phyloP scores from a whole-genome alignment of 2,797 vertebrate species.

The Tachyglossus aculeatus region DNA sequence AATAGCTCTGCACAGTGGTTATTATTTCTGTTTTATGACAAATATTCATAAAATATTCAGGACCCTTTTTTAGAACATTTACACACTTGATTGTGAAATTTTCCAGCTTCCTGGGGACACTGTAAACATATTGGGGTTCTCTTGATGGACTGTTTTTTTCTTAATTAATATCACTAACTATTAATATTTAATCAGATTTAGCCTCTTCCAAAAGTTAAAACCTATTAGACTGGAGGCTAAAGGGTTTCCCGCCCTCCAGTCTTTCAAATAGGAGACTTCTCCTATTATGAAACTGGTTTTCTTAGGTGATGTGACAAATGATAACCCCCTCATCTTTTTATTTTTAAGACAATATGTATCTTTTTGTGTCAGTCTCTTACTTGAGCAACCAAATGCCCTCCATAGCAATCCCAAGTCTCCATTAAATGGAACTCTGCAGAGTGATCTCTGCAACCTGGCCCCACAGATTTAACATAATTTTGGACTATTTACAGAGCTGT shows the following conservation, averaged over 20 bases:
- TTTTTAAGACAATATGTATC: conserved; percentile 40
- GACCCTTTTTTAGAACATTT: conserved; percentile 86
- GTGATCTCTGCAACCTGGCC: conserved; percentile 3
- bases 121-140: conserved; percentile 80
- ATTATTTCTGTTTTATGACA: conserved; percentile 95
- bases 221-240: conserved; percentile 58
- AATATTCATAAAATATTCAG: conserved; percentile 98
- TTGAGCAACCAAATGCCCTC: conserved; percentile 28
- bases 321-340: conserved; percentile 46
- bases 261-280: conserved; percentile 70
- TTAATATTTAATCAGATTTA: conserved; percentile 76
- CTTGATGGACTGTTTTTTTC: conserved; percentile 73
- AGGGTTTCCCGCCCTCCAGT: conserved; percentile 19
- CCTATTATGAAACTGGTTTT: conserved; percentile 49
- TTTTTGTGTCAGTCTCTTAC: conserved; percentile 2
- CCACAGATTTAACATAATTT: conserved; percentile 49
- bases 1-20: conserved; percentile 97
- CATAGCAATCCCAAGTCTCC: conserved; percentile 24
- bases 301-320: conserved; percentile 52
- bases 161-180: conserved; percentile 74
- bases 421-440: conserved; percentile 12
- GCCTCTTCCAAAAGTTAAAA: conserved; percentile 65
- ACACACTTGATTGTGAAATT: conserved; percentile 82
- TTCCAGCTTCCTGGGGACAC: conserved; percentile 74
- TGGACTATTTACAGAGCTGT: conserved; percentile 39